phyloP scores from a whole-genome alignment of 2,888 invertebrate genomes.

The Torymus tubicola region DNA sequence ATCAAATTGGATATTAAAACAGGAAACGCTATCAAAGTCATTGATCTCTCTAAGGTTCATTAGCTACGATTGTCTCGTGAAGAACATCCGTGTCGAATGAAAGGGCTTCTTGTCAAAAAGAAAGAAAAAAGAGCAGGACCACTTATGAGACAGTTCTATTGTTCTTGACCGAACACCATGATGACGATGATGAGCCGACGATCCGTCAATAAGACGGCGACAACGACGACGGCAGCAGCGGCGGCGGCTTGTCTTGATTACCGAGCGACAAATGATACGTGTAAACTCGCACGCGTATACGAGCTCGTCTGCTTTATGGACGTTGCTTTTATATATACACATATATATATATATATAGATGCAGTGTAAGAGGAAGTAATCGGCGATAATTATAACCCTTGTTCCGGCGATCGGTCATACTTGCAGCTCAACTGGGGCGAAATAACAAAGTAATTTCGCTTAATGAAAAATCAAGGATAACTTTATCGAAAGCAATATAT shows the following conservation, averaged over 20 bases:
- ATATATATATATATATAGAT: not conserved
- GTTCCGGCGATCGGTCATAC: slow-evolving; percentile 26
- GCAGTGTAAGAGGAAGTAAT: slow-evolving; percentile 40
- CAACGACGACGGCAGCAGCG: not conserved
- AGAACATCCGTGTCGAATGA: slow-evolving; percentile 3
- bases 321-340: not conserved
- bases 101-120: slow-evolving; percentile 17
- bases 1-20: slow-evolving; percentile 7
- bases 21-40: slow-evolving; percentile 27
- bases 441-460: slow-evolving; percentile 29
- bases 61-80: slow-evolving; percentile 1
- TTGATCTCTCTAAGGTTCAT: slow-evolving; percentile 41
- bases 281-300: slow-evolving; percentile 8
- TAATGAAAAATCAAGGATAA: slow-evolving; percentile 17
- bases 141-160: slow-evolving; percentile 32
- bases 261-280: slow-evolving; percentile 42
- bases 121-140: slow-evolving; percentile 7
- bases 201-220: slow-evolving; percentile 25
- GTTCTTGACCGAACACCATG: slow-evolving; percentile 45
- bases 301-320: slow-evolving; percentile 6
- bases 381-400: slow-evolving; percentile 32
- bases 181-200: not conserved
- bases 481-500: not conserved
- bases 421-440: slow-evolving; percentile 16
- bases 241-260: slow-evolving; percentile 28